Percentiles rank a stretch among this genome's conserved stretches.
phyloP scores from a whole-genome alignment of 2,797 vertebrate genomes.

The Anas acuta region DNA sequence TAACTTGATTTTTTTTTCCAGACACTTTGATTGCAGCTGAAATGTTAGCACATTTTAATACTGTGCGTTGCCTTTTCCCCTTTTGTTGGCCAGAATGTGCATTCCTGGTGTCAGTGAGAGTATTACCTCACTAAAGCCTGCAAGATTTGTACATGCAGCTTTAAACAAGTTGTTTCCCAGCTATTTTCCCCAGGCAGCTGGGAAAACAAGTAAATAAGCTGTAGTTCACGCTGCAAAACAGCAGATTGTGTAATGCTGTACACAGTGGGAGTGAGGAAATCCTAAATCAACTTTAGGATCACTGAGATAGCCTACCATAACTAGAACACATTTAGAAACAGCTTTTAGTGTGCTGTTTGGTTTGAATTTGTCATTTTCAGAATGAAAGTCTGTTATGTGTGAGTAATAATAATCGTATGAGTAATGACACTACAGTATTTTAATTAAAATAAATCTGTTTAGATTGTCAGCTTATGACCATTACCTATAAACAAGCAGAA shows the following conservation, averaged over 20 bases:
- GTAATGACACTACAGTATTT: background rate
- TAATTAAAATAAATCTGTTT: background rate
- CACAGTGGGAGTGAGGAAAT: slow-evolving; percentile 14
- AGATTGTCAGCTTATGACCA: background rate
- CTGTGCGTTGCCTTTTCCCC: background rate
- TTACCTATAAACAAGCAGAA: background rate
- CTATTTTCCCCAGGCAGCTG: slow-evolving; percentile 34
- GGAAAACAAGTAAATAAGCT: slow-evolving; percentile 31
- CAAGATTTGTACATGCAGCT: background rate
- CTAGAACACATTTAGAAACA: background rate
- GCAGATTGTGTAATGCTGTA: slow-evolving; percentile 10
- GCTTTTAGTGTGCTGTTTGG: background rate
- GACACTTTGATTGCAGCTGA: background rate
- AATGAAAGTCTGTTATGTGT: background rate
- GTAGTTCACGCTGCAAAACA: slow-evolving; percentile 13
- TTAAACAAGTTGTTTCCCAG: slow-evolving; percentile 29
- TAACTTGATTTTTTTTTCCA: background rate
- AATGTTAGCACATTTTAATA: background rate
- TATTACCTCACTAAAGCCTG: background rate
- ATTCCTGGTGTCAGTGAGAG: background rate
- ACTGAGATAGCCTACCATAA: background rate
- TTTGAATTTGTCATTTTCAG: background rate
- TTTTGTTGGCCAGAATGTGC: background rate
- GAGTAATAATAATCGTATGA: background rate
- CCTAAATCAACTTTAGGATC: background rate